These are phyloP conservation scores for Hippocampus mohnikei DNA, from an alignment of 2,113 vertebrate species.

Conservation along the genomic window DNA sequence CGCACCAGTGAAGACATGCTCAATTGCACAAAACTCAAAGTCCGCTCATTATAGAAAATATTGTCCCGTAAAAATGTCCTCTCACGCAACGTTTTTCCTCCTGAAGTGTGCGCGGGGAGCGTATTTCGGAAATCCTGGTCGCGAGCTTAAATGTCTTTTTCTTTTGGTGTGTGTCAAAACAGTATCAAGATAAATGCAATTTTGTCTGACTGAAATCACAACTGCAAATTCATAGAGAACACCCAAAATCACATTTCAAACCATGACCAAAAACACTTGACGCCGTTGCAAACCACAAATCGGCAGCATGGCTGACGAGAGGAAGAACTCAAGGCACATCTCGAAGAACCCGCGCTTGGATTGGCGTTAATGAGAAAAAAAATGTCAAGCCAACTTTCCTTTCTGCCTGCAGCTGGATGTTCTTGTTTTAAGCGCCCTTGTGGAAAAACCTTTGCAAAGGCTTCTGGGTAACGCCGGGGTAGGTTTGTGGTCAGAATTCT, in stretches of 20 bases:
- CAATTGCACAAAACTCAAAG: neutral
- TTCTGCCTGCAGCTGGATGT: neutral
- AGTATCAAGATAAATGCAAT: neutral
- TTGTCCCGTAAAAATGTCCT: slow-evolving; percentile 22
- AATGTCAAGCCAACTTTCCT: slow-evolving; percentile 16
- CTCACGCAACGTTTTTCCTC: neutral
- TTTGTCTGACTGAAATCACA: neutral
- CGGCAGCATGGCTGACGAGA: neutral
- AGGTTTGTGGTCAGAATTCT: slow-evolving; percentile 69
- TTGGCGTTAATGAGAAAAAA: neutral
- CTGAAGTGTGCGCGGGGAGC: neutral
- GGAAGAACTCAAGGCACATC: neutral
- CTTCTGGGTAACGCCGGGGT: slow-evolving; percentile 61
- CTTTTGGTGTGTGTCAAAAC: neutral
- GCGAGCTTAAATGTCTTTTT: neutral
- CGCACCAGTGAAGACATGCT: slow-evolving; percentile 5
- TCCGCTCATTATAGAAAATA: slow-evolving; percentile 42
- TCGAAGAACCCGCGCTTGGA: neutral
- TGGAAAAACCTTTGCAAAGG: slow-evolving; percentile 58
- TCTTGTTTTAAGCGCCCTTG: neutral
- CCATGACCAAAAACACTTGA: neutral
- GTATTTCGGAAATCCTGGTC: neutral
- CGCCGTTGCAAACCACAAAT: neutral
- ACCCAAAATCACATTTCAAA: neutral
- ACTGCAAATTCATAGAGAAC: neutral